phyloP scores from a whole-genome alignment of 2,888 invertebrate genomes.

The Leucophenga maculata region DNA sequence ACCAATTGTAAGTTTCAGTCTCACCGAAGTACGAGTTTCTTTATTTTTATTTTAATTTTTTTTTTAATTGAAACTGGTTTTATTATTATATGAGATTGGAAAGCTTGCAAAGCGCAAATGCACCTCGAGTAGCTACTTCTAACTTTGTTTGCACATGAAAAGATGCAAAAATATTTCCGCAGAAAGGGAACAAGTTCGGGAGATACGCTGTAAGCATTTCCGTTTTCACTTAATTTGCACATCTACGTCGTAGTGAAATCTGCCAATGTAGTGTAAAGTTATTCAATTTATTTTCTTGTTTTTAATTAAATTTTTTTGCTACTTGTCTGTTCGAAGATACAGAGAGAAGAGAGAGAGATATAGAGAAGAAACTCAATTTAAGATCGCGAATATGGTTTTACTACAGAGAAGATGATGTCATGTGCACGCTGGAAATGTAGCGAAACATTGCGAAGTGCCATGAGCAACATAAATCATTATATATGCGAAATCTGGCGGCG shows the following conservation, averaged over 20 bases:
- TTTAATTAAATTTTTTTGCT: slow-evolving; percentile 4
- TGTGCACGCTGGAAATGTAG: slow-evolving; percentile 33
- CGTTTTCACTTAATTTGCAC: slow-evolving; percentile 17
- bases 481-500: slow-evolving; percentile 27
- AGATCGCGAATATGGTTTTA: background rate
- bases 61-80: background rate
- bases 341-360: background rate
- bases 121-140: background rate
- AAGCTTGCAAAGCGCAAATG: background rate
- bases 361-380: no score
- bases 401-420: slow-evolving; percentile 57
- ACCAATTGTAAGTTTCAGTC: no score
- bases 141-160: background rate
- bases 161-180: slow-evolving; percentile 32
- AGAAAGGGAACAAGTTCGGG: slow-evolving; percentile 13
- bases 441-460: slow-evolving; percentile 34
- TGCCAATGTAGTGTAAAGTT: slow-evolving; percentile 36
- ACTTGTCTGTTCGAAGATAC: background rate
- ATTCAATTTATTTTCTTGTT: slow-evolving; percentile 37
- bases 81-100: background rate
- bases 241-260: slow-evolving; percentile 39
- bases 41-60: no score
- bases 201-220: slow-evolving; percentile 1
- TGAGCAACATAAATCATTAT: slow-evolving; percentile 49
- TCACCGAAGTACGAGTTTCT: background rate